Conservation (phyloP, 1,140 invertebrate species). For the Olivierus martensii region DNA sequence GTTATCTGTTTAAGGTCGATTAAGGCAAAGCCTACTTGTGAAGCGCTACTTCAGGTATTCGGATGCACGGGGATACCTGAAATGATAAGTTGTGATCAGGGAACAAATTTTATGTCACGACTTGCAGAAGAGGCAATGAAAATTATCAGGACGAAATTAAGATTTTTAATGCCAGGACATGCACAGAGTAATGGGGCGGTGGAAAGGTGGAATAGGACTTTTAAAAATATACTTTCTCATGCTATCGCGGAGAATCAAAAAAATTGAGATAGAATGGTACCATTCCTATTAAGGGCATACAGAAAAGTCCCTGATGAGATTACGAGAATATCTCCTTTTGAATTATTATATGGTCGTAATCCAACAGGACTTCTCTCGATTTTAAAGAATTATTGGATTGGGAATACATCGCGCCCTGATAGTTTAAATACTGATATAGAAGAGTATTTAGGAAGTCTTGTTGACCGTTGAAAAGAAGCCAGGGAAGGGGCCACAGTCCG, state of each 20-base stretch:
- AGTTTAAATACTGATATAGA: neutral
- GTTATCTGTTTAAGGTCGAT: neutral
- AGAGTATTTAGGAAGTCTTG: neutral
- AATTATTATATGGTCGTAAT: neutral
- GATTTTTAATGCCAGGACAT: neutral
- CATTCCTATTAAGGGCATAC: neutral
- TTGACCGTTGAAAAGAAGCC: neutral
- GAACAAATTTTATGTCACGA: neutral
- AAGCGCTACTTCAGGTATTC: neutral
- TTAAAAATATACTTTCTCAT: neutral
- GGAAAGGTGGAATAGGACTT: neutral
- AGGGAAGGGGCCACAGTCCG: neutral
- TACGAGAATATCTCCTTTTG: neutral
- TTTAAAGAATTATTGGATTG: too few species aligned
- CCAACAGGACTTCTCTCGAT: neutral
- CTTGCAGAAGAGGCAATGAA: neutral
- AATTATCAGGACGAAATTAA: neutral
- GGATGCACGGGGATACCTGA: neutral
- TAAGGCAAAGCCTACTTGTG: neutral
- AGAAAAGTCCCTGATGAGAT: neutral
- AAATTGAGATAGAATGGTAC: neutral
- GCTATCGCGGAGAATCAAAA: neutral
- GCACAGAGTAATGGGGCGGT: neutral
- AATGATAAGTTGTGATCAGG: slow-evolving; percentile 3
- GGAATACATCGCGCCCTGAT: neutral